phyloP scores from a whole-genome alignment of 1,140 invertebrate species.

The Planococcus citri region DNA sequence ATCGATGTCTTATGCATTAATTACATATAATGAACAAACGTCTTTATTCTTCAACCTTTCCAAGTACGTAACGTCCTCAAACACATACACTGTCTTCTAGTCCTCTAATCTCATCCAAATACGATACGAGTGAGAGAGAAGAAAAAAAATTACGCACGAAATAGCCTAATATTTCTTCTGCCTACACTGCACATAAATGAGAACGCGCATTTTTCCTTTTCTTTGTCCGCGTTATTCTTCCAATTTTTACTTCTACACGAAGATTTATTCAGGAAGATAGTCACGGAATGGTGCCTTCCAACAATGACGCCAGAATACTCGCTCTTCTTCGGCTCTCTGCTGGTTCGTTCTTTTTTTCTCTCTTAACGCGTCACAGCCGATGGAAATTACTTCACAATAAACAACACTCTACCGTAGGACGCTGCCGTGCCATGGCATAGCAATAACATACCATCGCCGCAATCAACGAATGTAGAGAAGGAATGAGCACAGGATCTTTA shows the following conservation, averaged over 20 bases:
- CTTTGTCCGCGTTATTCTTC: neutral
- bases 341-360: neutral
- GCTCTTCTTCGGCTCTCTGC: neutral
- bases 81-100: no score
- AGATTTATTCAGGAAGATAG: conserved; percentile 1
- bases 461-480: conserved; percentile 11
- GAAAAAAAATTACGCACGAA: no score
- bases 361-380: neutral
- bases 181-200: no score
- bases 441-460: no score
- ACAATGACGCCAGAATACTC: conserved; percentile 1
- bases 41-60: no score
- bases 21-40: no score
- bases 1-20: no score
- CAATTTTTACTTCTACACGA: neutral
- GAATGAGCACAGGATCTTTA: neutral
- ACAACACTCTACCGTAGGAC: neutral
- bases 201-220: neutral
- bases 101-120: no score
- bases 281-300: conserved; percentile 19
- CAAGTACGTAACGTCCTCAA: no score
- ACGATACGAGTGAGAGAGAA: no score
- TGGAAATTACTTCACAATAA: neutral
- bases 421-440: neutral
- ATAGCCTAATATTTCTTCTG: no score